Percentiles rank a stretch among this genome's conserved stretches.
Conservation (phyloP, 2,888 invertebrate genomes). For the Tridacna gigas region DNA sequence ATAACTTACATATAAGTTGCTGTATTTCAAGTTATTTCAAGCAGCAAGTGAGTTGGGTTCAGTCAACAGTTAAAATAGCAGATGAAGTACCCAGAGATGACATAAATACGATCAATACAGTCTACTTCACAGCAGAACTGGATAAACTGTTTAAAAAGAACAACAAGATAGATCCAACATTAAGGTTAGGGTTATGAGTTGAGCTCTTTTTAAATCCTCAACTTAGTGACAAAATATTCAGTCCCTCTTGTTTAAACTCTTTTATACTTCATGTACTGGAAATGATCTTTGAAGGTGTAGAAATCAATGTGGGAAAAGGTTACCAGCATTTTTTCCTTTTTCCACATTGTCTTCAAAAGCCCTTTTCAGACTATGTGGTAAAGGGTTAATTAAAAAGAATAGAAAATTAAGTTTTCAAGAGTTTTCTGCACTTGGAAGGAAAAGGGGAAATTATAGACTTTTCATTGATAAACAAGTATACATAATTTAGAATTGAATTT, state of each 20-base stretch:
- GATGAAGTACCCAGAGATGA: slow-evolving; percentile 85
- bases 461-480: no score
- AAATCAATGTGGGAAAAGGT: not conserved
- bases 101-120: slow-evolving; percentile 80
- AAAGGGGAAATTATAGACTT: no score
- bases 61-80: slow-evolving; percentile 84
- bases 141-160: slow-evolving; percentile 83
- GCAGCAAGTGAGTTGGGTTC: slow-evolving; percentile 82
- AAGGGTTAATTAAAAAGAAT: no score
- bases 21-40: slow-evolving; percentile 80
- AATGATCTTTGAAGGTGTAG: not conserved
- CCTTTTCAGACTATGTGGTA: no score
- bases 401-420: no score
- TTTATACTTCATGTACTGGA: not conserved
- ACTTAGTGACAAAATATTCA: not conserved
- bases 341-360: not conserved
- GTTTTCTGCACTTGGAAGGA: no score
- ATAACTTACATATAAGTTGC: no score
- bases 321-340: slow-evolving; percentile 2
- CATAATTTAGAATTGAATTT: no score
- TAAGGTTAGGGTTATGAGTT: slow-evolving; percentile 77
- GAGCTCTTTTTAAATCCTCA: not conserved
- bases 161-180: slow-evolving; percentile 77
- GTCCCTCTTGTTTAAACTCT: not conserved
- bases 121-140: slow-evolving; percentile 82